Evolutionary conservation across 2,797 vertebrate species (phyloP), one percentile per base, ranked within the genome.

Genomic region (Hemibagrus guttatus): DNA sequence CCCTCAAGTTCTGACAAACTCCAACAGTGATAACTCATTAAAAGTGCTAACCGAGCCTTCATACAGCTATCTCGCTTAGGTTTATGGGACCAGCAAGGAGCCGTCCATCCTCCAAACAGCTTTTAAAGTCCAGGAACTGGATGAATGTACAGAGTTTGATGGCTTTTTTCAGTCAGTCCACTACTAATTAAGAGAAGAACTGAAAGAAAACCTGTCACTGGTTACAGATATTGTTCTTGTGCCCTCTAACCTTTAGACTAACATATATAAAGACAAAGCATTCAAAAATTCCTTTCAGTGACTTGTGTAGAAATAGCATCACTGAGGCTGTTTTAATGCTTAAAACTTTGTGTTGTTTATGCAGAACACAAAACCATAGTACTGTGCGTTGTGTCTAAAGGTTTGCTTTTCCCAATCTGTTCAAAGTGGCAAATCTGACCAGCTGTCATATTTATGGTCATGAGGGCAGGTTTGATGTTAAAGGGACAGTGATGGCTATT

Each of bases 401-500:
- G 76, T 52, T 69, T 61, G 17, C 64, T 4, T 74, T 59, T 26
- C 14, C 66, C 21, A 49, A 13, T 82, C 80, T 68, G 81, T 35
- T 83, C n/a, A 23, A 68, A 68, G 23, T 28, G 35, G 31, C 54
- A 63, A 31, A 42, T 26, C 59, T 64, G 84, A 85, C 63, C 63
- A 78, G 46, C 46, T 75, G 83, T 81, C 91, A 90, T 90, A 90
- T 91, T 90, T 89, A 88, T 88, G 90, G 88, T 90, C 76, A 93
- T 85, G 81, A 89, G 86, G 86, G 80, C 89, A 91, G 76, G 87
- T 87, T 87, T 85, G 86, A 88, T 90, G 84, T 93, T 92, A 90
- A 91, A 93, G 79, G 52, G 69, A 86, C 91, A 88, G 87, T 86
- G 90, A 90, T 90, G 81, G 89, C 90, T 86, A 89, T 93, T 85